Base-by-base conservation (phyloP, 2,113 vertebrate species). In the Protobothrops flavoviridis region DNA sequence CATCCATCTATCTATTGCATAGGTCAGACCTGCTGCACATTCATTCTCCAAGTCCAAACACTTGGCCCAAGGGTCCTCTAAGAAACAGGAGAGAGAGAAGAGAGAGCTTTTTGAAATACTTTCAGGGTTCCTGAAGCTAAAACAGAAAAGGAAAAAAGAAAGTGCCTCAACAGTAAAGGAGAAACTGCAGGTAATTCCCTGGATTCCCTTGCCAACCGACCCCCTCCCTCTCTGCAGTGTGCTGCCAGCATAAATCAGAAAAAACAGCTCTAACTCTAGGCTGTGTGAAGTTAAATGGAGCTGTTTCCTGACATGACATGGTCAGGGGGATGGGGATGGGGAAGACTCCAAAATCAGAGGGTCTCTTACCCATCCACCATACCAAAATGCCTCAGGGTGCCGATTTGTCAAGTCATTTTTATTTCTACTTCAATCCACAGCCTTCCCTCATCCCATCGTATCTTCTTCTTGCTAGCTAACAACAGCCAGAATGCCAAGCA, bases 1-100 rank as follows among this genome's bases (percentile, higher is more conserved):
- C 96, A 97, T 17, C 57, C 85, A 39, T 57, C 20, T 33, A 13
- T 24, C 45, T 87, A 33, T 23, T 43, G 33, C 33, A 39, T 26
- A 23, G 57, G 12, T 23, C 57, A 26, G 45, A 52, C 48, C n/a
- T 64, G 48, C 52, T 12, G 91, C 56, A 64, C 50, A 52, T 48
- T 52, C 86, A 50, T 52, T 39, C 39, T 43, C 85, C 29, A 92
- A 88, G 74, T 43, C 74, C 74, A 81, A 52, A 13, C 57, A 23
- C 52, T 87, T 92, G 59, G 17, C 29, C 61, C 56, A 53, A 53
- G 24, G 48, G 21, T 61, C 55, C 24, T 90, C 64, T n/a, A 48
- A 48, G 48, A 20, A 89, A 61, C 15, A 57, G 21, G 53, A 90
- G 20, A 48, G 20, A 48, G 7, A 50, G 45, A 64, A 74, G 48